phyloP scores from a whole-genome alignment of 2,113 vertebrate genomes.

The Lycaon pictus region DNA sequence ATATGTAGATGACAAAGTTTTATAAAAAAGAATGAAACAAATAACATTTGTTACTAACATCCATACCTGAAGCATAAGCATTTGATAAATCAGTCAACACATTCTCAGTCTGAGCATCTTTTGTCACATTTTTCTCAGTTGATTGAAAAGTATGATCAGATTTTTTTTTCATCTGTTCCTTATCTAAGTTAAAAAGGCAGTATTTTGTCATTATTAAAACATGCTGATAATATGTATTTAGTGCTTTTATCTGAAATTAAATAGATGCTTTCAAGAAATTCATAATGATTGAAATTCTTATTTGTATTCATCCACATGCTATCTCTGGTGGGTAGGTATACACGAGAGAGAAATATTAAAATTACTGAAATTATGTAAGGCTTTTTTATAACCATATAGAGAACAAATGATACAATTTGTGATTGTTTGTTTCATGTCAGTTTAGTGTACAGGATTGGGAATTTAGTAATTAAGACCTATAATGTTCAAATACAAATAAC shows the following conservation, averaged over 20 bases:
- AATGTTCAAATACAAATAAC: not conserved
- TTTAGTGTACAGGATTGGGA: not conserved
- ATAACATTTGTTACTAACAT: not conserved
- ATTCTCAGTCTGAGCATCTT: not conserved
- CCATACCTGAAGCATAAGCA: slow-evolving; percentile 53
- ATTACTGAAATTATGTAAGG: not conserved
- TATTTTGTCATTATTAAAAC: not conserved
- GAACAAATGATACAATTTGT: not conserved
- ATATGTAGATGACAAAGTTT: not conserved
- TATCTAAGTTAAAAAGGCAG: not conserved
- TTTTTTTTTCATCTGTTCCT: not conserved
- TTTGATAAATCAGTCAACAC: slow-evolving; percentile 68
- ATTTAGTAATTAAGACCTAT: not conserved
- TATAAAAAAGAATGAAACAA: not conserved
- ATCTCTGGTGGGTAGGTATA: not conserved
- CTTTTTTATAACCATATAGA: not conserved
- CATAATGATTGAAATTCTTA: not conserved
- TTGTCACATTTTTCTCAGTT: not conserved
- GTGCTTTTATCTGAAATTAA: not conserved
- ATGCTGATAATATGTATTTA: not conserved
- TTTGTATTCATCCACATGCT: not conserved
- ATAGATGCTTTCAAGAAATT: not conserved
- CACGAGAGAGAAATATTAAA: not conserved
- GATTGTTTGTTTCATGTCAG: not conserved
- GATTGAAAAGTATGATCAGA: not conserved